phyloP scores from a whole-genome alignment of 2,113 vertebrate species.

The Nerophis lumbriciformis region DNA sequence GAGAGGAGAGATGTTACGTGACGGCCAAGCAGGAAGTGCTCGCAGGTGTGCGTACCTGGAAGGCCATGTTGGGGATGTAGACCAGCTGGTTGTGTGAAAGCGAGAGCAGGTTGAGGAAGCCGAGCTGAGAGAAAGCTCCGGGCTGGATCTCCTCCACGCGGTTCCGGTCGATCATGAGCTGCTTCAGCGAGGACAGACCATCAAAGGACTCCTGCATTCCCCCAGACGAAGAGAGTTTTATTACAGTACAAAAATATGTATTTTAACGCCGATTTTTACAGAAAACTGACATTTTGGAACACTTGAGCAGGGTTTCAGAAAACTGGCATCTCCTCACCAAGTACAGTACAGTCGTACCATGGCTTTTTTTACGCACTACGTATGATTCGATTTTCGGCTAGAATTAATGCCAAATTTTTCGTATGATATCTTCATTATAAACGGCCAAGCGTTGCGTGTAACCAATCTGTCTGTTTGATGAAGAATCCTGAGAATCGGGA shows the following conservation, averaged over 20 bases:
- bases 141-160: constrained; percentile 86
- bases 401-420: too few species aligned
- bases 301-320: neutral
- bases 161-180: constrained; percentile 80
- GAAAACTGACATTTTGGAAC: neutral
- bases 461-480: too few species aligned
- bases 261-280: too few species aligned
- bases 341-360: neutral
- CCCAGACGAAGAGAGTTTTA: neutral
- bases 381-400: too few species aligned
- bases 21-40: neutral
- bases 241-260: too few species aligned
- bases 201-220: constrained; percentile 81
- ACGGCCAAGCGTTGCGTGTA: too few species aligned
- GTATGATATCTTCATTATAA: too few species aligned
- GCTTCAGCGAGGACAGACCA: constrained; percentile 81
- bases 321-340: too few species aligned
- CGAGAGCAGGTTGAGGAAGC: constrained; percentile 81
- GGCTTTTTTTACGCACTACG: too few species aligned
- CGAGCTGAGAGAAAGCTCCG: constrained; percentile 83
- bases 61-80: constrained; percentile 88
- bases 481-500: too few species aligned
- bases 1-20: neutral
- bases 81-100: constrained; percentile 84
- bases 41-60: constrained; percentile 63